Base-by-base conservation (phyloP, 2,797 vertebrate genomes). In the Rhinophrynus dorsalis region DNA sequence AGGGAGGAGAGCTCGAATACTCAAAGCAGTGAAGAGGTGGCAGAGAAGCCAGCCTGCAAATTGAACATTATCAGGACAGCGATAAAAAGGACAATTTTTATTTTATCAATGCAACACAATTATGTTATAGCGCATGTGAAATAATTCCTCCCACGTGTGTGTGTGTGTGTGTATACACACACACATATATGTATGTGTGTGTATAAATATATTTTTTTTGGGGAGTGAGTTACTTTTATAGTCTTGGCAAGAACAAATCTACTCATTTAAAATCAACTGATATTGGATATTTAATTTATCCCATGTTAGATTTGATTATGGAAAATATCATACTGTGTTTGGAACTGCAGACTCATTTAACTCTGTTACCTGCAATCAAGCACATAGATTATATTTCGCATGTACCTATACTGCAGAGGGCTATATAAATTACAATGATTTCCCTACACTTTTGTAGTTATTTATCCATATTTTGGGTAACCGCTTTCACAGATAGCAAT, bases 31-130 rank as follows among this genome's bases (percentile, higher is more conserved):
- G 92, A 93, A 94, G 94, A 97, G 94, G 96, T 94, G 94, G 94
- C 91, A 88, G 92, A 92, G 93, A 92, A 95, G 93, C 93, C 92
- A 90, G 95, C 90, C 92, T 90, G 92, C 92, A 97, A 98, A 97
- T 96, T 96, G 95, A 96, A 96, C 96, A 98, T 98, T 96, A 97
- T 95, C 94, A 94, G 94, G 94, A 96, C 92, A 93, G 91, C 90
- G 94, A 96, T 95, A 96, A 96, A 98, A 96, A 98, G 94, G 94
- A 98, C 95, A 96, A 97, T 98, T 98, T 97, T 92, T 97, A 95
- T 98, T 98, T 99, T 95, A 97, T 97, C 95, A 97, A 98, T 97
- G 96, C 93, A 89, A 92, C 90, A 88, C 95, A 99, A 99, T 98
- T 96, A 95, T 94, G 95, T 98, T 98, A 98, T 92, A 93, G 94